These are phyloP conservation scores for Nyctalus aviator DNA, from an alignment of 2,797 vertebrate species.

Conservation along the genomic window DNA sequence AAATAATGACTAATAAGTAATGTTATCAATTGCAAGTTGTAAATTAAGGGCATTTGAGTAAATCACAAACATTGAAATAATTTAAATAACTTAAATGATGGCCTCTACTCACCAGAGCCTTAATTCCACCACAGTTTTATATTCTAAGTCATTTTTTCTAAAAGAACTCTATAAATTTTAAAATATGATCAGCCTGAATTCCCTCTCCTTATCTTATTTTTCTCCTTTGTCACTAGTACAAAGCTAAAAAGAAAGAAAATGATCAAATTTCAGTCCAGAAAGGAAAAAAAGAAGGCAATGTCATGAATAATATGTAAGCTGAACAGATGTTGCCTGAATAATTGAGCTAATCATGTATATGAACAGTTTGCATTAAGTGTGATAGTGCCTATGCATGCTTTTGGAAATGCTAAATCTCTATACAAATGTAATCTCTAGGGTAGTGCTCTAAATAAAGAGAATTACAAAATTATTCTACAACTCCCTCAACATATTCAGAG, in stretches of 20 bases:
- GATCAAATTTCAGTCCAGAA: constrained; percentile 31
- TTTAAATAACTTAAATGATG: constrained; percentile 15
- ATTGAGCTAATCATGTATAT: constrained; percentile 12
- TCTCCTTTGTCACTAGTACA: neutral
- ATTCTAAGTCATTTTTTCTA: neutral
- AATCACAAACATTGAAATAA: constrained; percentile 6
- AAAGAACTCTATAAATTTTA: constrained; percentile 18
- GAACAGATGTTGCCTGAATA: constrained; percentile 47
- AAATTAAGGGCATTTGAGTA: neutral
- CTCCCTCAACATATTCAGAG: constrained; percentile 32
- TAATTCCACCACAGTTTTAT: constrained; percentile 45
- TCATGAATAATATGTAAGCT: constrained; percentile 6
- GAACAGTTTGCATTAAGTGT: constrained; percentile 17
- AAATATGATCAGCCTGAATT: constrained; percentile 10
- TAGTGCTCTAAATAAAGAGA: constrained; percentile 31
- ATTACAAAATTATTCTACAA: neutral
- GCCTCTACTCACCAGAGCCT: neutral
- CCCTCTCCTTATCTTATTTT: constrained; percentile 15
- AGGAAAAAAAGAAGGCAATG: neutral
- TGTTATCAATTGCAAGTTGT: neutral
- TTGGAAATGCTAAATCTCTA: constrained; percentile 42
- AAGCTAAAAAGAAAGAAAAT: constrained; percentile 46
- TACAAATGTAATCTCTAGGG: neutral
- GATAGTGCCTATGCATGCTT: neutral
- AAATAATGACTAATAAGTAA: neutral